Conservation (phyloP, 2,797 vertebrate genomes). For the Calcarius lapponicus region DNA sequence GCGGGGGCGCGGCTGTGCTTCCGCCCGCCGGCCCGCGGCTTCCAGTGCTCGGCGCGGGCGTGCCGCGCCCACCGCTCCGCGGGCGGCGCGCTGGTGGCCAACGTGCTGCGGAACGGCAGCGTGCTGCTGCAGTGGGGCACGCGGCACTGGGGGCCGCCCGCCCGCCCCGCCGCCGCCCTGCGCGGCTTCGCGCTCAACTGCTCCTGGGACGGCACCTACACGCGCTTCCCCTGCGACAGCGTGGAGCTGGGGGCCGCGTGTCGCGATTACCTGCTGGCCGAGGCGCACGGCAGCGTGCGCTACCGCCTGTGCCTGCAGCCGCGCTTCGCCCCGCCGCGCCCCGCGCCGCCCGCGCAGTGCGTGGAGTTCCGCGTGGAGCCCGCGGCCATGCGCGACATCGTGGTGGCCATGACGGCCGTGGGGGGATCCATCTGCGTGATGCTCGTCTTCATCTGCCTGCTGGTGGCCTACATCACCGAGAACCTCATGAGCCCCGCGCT, state of each 20-base stretch:
- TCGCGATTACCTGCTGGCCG: conserved; percentile 88
- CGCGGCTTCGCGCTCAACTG: conserved; percentile 89
- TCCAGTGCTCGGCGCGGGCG: conserved; percentile 78
- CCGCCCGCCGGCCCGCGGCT: conserved; percentile 80
- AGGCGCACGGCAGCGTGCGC: conserved; percentile 90
- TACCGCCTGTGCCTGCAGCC: conserved; percentile 91
- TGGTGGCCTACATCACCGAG: conserved; percentile 98
- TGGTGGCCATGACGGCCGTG: conserved; percentile 97
- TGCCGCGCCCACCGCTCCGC: conserved; percentile 80
- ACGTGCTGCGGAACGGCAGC: conserved; percentile 89
- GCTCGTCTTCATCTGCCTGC: conserved; percentile 96
- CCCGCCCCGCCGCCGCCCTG: conserved; percentile 30
- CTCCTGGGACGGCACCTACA: conserved; percentile 95
- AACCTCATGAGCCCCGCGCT: conserved; percentile 86
- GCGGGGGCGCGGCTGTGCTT: conserved; percentile 83
- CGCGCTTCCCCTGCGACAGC: conserved; percentile 90
- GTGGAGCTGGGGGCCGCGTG: conserved; percentile 88
- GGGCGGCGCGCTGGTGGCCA: conserved; percentile 82
- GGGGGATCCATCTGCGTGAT: conserved; percentile 98
- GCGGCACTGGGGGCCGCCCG: conserved; percentile 10
- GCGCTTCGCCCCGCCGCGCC: conserved; percentile 55
- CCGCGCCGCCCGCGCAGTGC: conserved; percentile 77
- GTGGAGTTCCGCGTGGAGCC: conserved; percentile 90
- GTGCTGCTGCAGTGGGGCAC: conserved; percentile 90
- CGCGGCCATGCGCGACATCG: conserved; percentile 93